Evolutionary conservation across 2,797 vertebrate genomes (phyloP).

Genomic region (Danio jaintianensis): DNA sequence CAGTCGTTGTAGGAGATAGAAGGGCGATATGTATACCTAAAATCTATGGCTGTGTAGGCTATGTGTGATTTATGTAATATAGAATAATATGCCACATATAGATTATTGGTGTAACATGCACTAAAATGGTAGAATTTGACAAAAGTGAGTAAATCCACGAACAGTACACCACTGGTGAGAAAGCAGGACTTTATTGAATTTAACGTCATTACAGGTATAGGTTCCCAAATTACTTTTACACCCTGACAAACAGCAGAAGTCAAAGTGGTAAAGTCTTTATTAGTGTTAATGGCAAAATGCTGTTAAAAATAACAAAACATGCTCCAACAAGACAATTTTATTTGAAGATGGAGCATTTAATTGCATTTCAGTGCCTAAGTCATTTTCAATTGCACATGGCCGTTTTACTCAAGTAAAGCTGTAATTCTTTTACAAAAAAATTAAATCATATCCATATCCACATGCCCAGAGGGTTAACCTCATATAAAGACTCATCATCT

Average conservation of each 20-base stretch:
- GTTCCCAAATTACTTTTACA: constrained; percentile 44
- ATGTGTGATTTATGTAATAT: not conserved
- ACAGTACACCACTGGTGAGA: constrained; percentile 18
- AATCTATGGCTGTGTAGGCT: not conserved
- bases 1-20: not conserved
- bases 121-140: not conserved
- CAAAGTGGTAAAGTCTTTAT: constrained; percentile 34
- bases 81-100: no score
- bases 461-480: constrained; percentile 24
- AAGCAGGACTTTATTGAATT: constrained; percentile 60
- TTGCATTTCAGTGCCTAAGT: constrained; percentile 33
- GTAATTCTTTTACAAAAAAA: not conserved
- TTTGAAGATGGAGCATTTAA: constrained; percentile 15
- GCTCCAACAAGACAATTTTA: constrained; percentile 41
- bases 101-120: no score
- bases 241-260: constrained; percentile 40
- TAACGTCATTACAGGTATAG: constrained; percentile 48
- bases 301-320: constrained; percentile 40
- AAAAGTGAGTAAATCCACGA: not conserved
- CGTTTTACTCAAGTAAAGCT: constrained; percentile 5
- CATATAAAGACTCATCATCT: constrained; percentile 7
- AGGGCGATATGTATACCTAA: not conserved
- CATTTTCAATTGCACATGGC: constrained; percentile 34
- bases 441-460: constrained; percentile 29
- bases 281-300: constrained; percentile 44